Conservation (phyloP, 1,140 invertebrate genomes). For the Polyergus mexicanus region DNA sequence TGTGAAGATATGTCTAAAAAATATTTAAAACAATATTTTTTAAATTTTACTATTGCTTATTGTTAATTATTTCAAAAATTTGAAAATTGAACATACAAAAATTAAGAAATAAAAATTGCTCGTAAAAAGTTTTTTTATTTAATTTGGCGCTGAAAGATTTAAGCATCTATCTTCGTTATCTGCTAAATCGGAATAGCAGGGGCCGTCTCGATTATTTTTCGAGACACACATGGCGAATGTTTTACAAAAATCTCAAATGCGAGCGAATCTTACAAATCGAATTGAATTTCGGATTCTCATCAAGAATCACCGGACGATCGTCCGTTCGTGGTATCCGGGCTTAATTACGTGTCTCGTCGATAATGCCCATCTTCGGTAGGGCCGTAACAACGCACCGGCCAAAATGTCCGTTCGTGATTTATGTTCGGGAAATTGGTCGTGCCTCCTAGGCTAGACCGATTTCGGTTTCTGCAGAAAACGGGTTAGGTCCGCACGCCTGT, state of each 20-base stretch:
- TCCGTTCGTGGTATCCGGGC: constrained; percentile 71
- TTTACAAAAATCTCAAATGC: background rate
- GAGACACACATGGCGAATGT: background rate
- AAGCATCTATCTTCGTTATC: background rate
- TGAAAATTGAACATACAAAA: background rate
- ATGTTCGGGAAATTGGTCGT: constrained; percentile 85
- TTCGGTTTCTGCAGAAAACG: constrained; percentile 80
- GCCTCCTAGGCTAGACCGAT: constrained; percentile 82
- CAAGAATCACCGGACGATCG: constrained; percentile 79
- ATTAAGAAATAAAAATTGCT: background rate
- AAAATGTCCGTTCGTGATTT: constrained; percentile 84
- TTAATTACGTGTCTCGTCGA: constrained; percentile 84
- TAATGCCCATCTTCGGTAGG: constrained; percentile 84
- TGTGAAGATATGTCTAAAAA: background rate
- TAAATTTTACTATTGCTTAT: background rate
- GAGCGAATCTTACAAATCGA: constrained; percentile 65
- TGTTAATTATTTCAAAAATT: background rate
- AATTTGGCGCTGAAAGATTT: background rate
- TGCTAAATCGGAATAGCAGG: background rate
- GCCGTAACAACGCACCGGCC: constrained; percentile 78
- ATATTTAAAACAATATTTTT: background rate
- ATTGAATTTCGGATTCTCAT: constrained; percentile 84
- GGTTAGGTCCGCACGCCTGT: constrained; percentile 67
- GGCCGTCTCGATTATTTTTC: background rate
- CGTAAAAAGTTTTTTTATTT: background rate